Evolutionary conservation across 2,888 invertebrate genomes (phyloP).

Genomic region (Diabrotica balteata): DNA sequence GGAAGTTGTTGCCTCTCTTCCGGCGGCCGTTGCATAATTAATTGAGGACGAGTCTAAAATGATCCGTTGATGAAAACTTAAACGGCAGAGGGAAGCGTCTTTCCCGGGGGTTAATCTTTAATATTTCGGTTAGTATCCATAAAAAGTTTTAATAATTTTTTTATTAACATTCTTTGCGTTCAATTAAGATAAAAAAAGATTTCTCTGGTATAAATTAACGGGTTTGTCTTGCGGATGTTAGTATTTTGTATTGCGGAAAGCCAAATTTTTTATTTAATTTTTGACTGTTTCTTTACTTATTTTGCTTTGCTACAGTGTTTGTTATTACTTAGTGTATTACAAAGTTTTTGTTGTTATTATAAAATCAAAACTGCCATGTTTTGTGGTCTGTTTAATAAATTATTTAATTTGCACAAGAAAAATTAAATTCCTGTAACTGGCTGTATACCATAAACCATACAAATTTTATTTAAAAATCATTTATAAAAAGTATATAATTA

Average conservation of each 20-base stretch:
- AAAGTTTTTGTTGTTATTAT: too few species aligned
- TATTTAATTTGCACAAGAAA: too few species aligned
- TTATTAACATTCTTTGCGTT: slow-evolving; percentile 7
- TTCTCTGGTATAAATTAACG: slow-evolving; percentile 1
- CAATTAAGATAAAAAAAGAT: slow-evolving; percentile 6
- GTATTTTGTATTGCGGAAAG: not conserved
- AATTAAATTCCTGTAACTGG: too few species aligned
- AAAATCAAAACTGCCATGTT: too few species aligned
- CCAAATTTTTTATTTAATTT: too few species aligned
- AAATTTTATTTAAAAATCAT: too few species aligned
- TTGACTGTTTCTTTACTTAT: too few species aligned
- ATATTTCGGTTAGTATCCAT: slow-evolving; percentile 7
- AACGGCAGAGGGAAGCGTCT: slow-evolving; percentile 4
- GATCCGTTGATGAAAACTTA: slow-evolving; percentile 8
- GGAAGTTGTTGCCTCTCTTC: not conserved
- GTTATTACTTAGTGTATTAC: too few species aligned
- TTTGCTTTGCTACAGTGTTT: too few species aligned
- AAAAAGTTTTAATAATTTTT: slow-evolving; percentile 11
- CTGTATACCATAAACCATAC: too few species aligned
- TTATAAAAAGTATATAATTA: too few species aligned
- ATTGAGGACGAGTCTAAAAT: slow-evolving; percentile 1
- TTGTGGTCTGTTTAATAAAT: too few species aligned
- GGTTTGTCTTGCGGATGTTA: not conserved
- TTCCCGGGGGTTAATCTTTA: slow-evolving; percentile 3
- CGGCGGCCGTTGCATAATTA: not conserved